phyloP scores from a whole-genome alignment of 2,888 invertebrate species.

The Eupithecia subfuscata region DNA sequence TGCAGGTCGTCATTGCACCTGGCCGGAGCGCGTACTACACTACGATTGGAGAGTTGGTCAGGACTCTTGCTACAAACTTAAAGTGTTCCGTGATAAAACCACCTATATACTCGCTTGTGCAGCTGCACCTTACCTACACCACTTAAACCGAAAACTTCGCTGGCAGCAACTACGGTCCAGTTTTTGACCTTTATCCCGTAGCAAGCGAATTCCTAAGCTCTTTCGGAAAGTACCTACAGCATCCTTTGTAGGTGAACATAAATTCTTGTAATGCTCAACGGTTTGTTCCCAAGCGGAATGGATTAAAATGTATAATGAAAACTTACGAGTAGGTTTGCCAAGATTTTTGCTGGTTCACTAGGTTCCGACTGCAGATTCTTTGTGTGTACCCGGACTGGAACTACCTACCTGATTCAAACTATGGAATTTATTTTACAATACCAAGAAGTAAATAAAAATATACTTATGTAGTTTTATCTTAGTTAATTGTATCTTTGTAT shows the following conservation, averaged over 20 bases:
- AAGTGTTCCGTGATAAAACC: not conserved
- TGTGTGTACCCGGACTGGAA: not conserved
- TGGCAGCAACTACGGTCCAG: conserved; percentile 28
- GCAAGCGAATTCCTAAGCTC: conserved; percentile 33
- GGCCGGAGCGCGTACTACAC: not conserved
- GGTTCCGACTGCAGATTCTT: not conserved
- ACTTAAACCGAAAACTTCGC: conserved; percentile 28
- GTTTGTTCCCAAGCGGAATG: conserved; percentile 18
- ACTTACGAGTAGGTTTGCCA: conserved; percentile 7
- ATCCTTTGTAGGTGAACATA: conserved; percentile 25
- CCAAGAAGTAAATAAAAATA: too few species aligned
- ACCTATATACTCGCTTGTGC: not conserved
- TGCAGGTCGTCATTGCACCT: not conserved
- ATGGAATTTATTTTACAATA: not conserved
- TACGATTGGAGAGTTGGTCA: not conserved
- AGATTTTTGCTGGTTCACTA: conserved; percentile 7
- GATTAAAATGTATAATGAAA: conserved; percentile 8
- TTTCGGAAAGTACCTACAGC: conserved; percentile 22
- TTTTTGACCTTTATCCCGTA: conserved; percentile 31
- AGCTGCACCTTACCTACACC: conserved; percentile 5
- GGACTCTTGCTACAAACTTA: not conserved
- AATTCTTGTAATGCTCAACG: conserved; percentile 30
- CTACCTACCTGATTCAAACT: not conserved
- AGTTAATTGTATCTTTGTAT: too few species aligned
- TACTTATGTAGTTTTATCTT: too few species aligned